These are phyloP conservation scores for Caenorhabditis sp. DNA, from an alignment of 2,888 invertebrate genomes.

Conservation along the genomic window DNA sequence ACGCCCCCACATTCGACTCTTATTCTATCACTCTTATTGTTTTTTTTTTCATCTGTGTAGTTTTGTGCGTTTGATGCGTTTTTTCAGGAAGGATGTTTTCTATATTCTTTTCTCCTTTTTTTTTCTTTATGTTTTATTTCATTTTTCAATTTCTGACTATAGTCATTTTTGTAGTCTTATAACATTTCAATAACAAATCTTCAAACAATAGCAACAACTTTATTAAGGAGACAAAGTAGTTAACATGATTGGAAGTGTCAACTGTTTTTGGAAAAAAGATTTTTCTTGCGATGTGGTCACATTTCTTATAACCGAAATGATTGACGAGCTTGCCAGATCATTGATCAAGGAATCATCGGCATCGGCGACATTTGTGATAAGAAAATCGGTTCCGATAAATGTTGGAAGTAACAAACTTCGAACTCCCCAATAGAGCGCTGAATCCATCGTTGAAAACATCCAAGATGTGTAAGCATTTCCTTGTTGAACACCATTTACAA, in stretches of 20 bases:
- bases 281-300: not conserved
- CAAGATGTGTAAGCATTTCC: constrained; percentile 21
- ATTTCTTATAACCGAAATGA: not conserved
- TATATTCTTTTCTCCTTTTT: too few relatives aligned
- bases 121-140: too few relatives aligned
- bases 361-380: constrained; percentile 22
- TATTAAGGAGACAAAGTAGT: not conserved
- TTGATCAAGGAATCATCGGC: constrained; percentile 8
- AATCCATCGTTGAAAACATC: constrained; percentile 24
- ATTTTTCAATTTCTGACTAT: too few relatives aligned
- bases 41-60: too few relatives aligned
- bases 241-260: not conserved
- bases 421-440: constrained; percentile 28
- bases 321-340: not conserved
- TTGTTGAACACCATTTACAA: constrained; percentile 17
- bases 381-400: constrained; percentile 32
- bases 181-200: not conserved
- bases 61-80: too few relatives aligned
- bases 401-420: constrained; percentile 16
- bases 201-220: not conserved
- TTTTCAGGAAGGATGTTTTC: too few relatives aligned
- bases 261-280: not conserved
- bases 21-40: too few relatives aligned
- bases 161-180: not conserved
- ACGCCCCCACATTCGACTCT: too few relatives aligned